phyloP scores from a whole-genome alignment of 2,888 invertebrate species.

The Hemistola chrysoprasaria region DNA sequence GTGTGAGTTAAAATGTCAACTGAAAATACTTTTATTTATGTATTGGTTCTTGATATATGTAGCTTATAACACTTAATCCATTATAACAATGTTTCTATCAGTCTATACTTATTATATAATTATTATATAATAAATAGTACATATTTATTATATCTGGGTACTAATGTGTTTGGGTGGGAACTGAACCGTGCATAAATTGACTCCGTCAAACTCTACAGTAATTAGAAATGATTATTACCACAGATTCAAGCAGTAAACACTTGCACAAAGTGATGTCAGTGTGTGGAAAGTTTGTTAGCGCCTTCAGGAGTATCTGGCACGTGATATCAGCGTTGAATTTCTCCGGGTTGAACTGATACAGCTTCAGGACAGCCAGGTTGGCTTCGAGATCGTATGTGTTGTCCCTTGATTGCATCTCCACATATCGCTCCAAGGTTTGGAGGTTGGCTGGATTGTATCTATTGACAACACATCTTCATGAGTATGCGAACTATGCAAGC shows the following conservation, averaged over 20 bases:
- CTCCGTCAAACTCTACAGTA: too few species aligned
- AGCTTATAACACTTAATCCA: too few species aligned
- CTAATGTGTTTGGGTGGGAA: too few species aligned
- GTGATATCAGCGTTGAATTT: slow-evolving; percentile 92
- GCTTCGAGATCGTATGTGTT: slow-evolving; percentile 98
- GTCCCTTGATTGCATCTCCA: slow-evolving; percentile 95
- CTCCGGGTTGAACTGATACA: slow-evolving; percentile 97
- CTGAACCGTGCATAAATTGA: too few species aligned
- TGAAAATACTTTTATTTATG: too few species aligned
- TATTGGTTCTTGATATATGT: too few species aligned
- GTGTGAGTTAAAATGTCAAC: too few species aligned
- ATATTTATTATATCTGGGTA: too few species aligned
- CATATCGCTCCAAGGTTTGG: slow-evolving; percentile 93
- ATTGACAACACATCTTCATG: slow-evolving; percentile 35
- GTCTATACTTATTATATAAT: too few species aligned
- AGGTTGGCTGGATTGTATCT: slow-evolving; percentile 99
- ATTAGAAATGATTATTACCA: slow-evolving; percentile 43
- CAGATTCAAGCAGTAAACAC: slow-evolving; percentile 92
- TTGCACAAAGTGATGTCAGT: slow-evolving; percentile 99
- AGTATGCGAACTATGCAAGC: background rate
- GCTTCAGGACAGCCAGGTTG: slow-evolving; percentile 96
- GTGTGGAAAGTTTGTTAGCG: slow-evolving; percentile 97
- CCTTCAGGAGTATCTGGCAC: slow-evolving; percentile 95
- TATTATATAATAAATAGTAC: too few species aligned
- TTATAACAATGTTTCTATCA: too few species aligned